Conservation (phyloP, 2,888 invertebrate species). For the Coronaproctus castanopsis region DNA sequence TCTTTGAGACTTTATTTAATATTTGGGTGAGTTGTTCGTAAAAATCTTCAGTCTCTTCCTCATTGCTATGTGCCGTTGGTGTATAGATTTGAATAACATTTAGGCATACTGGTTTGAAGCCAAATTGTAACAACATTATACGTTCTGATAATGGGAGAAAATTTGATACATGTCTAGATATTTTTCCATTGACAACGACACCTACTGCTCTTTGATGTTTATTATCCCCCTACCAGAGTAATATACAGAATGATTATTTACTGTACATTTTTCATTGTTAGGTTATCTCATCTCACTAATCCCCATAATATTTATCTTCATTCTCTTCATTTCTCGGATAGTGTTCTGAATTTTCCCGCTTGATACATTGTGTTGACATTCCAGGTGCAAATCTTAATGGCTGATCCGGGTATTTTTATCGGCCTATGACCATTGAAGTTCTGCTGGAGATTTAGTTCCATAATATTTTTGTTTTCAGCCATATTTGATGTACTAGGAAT, state of each 20-base stretch:
- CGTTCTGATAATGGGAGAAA: neutral
- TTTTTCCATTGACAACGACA: neutral
- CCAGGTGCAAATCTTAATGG: too few relatives aligned
- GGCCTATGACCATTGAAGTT: too few relatives aligned
- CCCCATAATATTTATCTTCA: too few relatives aligned
- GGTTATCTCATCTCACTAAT: too few relatives aligned
- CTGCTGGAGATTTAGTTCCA: too few relatives aligned
- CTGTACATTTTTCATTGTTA: neutral
- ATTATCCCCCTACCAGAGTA: neutral
- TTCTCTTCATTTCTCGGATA: too few relatives aligned
- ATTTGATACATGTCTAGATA: neutral
- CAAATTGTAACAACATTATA: neutral
- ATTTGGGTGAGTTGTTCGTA: neutral
- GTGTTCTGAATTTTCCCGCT: too few relatives aligned
- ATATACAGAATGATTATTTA: neutral
- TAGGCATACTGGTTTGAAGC: neutral
- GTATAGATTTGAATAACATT: neutral
- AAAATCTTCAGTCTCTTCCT: neutral
- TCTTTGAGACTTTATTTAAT: neutral
- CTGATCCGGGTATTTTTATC: too few relatives aligned
- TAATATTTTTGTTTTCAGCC: too few relatives aligned
- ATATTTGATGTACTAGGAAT: too few relatives aligned
- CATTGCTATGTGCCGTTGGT: neutral
- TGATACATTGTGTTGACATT: too few relatives aligned
- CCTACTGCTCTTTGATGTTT: neutral